Percentiles rank a stretch among this genome's conserved stretches.
phyloP scores from a whole-genome alignment of 64 coral and sea anemone species.

The Stichodactyla helianthus region DNA sequence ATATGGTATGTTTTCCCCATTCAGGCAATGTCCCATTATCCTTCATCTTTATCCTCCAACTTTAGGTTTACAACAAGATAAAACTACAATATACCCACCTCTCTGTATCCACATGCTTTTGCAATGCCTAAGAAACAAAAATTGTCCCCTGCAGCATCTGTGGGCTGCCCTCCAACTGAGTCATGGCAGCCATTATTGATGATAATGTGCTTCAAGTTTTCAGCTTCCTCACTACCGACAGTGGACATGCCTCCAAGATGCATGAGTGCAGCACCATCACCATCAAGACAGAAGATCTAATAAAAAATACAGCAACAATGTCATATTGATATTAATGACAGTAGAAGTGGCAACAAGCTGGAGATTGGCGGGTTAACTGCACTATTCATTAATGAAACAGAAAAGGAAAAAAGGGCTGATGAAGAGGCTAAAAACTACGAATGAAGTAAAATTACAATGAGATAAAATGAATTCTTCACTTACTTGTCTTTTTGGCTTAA shows the following conservation, averaged over 20 bases:
- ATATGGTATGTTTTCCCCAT: too few species aligned
- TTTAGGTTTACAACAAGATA: too few species aligned
- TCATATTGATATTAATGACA: too few species aligned
- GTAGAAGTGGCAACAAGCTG: too few species aligned
- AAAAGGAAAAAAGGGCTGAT: too few species aligned
- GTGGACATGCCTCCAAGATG: slow-evolving; percentile 87
- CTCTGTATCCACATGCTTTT: slow-evolving; percentile 79
- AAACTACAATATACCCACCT: slow-evolving; percentile 19
- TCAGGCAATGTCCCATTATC: too few species aligned
- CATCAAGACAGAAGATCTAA: slow-evolving; percentile 95
- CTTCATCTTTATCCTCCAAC: too few species aligned
- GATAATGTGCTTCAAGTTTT: slow-evolving; percentile 89
- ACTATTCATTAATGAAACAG: too few species aligned
- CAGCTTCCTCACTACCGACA: slow-evolving; percentile 59
- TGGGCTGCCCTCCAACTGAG: slow-evolving; percentile 92
- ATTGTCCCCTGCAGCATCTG: slow-evolving; percentile 45
- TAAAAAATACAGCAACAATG: neutral
- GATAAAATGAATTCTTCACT: neutral
- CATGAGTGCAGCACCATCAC: slow-evolving; percentile 90
- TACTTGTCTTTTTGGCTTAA: slow-evolving; percentile 92
- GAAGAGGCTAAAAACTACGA: too few species aligned
- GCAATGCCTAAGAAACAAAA: slow-evolving; percentile 71
- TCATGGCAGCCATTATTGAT: slow-evolving; percentile 96
- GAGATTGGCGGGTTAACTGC: too few species aligned
- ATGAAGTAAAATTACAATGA: too few species aligned